A percentile compares a stretch with the other conserved stretches of the same genome.
Evolutionary conservation across 2,888 invertebrate genomes (phyloP).

Genomic region (Galerucella nymphaeae): DNA sequence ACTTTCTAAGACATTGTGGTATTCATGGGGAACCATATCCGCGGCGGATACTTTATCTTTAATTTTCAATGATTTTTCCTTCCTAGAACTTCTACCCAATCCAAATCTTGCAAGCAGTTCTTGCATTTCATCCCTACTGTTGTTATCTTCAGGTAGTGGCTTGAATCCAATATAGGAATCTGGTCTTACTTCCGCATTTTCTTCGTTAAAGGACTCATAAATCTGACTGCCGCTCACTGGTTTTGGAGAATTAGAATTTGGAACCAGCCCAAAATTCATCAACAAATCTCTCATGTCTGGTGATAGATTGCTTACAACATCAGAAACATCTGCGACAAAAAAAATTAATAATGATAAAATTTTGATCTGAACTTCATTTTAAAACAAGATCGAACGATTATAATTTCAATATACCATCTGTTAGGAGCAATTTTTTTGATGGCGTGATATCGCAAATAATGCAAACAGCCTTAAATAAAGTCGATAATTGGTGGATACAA

Average conservation of each 20-base stretch:
- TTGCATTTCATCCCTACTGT: constrained; percentile 60
- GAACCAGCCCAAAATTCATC: constrained; percentile 65
- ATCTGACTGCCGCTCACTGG: constrained; percentile 21
- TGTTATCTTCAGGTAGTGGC: constrained; percentile 61
- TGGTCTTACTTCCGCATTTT: constrained; percentile 56
- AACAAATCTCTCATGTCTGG: constrained; percentile 65
- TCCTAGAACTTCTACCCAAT: constrained; percentile 54
- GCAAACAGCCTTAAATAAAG: too few relatives aligned
- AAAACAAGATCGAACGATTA: too few relatives aligned
- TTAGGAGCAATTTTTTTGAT: too few relatives aligned
- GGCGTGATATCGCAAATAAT: too few relatives aligned
- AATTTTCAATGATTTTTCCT: constrained; percentile 46
- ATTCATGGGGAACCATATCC: constrained; percentile 59
- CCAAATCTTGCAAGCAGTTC: constrained; percentile 58
- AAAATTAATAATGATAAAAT: too few relatives aligned
- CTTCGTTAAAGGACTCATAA: constrained; percentile 49
- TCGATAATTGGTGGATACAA: too few relatives aligned
- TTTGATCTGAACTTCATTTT: constrained; percentile 35
- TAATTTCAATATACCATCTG: too few relatives aligned
- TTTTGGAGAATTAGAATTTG: constrained; percentile 51
- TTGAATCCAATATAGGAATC: constrained; percentile 62
- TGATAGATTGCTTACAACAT: constrained; percentile 60
- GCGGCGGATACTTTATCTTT: constrained; percentile 48
- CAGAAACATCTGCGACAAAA: constrained; percentile 55
- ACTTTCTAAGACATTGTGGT: constrained; percentile 58